Evolutionary conservation across 2,797 vertebrate species (phyloP).

Genomic region (Enteromius afrohamiltoni): DNA sequence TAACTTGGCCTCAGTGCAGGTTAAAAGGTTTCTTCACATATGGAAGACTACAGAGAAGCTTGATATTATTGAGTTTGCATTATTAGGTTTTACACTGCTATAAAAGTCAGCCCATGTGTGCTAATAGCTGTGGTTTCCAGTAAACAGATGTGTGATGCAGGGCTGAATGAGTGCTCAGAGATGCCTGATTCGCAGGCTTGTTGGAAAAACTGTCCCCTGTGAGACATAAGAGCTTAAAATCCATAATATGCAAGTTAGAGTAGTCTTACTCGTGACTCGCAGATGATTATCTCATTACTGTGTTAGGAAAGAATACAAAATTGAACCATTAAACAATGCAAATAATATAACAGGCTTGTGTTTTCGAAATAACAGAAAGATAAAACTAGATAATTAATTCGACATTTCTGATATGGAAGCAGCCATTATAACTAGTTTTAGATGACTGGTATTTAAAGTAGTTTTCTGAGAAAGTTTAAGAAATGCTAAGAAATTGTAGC

Average conservation of each 20-base stretch:
- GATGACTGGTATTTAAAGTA: not conserved
- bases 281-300: constrained; percentile 6
- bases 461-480: not conserved
- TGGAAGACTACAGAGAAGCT: not conserved
- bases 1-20: too few relatives aligned
- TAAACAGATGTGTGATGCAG: constrained; percentile 17
- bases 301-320: constrained; percentile 1
- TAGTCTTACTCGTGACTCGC: not conserved
- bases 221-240: constrained; percentile 33
- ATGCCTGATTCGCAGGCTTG: constrained; percentile 1
- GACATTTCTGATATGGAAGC: not conserved
- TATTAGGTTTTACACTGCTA: constrained; percentile 18
- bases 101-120: constrained; percentile 12
- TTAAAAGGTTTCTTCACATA: not conserved
- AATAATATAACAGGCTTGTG: not conserved
- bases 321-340: constrained; percentile 1
- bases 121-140: constrained; percentile 24
- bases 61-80: constrained; percentile 15
- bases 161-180: not conserved
- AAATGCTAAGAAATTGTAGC: not conserved
- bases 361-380: not conserved
- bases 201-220: constrained; percentile 4
- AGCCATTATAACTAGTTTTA: not conserved
- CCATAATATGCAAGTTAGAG: constrained; percentile 25
- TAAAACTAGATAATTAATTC: not conserved